These are phyloP conservation scores for Caenorhabditis zanzibari DNA, from an alignment of 2,888 invertebrate genomes.

Conservation along the genomic window DNA sequence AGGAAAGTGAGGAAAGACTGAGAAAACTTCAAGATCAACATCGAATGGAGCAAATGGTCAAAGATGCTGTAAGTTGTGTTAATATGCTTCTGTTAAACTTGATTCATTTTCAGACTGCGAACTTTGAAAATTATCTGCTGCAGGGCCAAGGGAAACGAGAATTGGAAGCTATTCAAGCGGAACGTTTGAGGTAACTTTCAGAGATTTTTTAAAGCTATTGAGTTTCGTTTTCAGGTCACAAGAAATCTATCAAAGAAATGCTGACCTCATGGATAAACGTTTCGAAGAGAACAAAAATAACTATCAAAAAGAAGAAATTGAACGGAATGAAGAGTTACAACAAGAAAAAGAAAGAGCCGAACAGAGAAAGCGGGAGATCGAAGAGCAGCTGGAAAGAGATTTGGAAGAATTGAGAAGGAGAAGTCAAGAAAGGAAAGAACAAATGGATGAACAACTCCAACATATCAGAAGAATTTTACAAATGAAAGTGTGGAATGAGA, in stretches of 20 bases:
- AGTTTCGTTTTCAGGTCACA: not conserved
- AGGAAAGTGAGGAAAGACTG: not conserved
- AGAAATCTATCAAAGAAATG: not conserved
- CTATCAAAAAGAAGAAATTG: not conserved
- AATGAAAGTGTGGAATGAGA: slow-evolving; percentile 27
- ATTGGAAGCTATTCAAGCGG: slow-evolving; percentile 2
- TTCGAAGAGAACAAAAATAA: not conserved
- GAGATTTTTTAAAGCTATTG: not conserved
- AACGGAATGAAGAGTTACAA: slow-evolving; percentile 1
- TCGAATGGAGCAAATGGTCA: not conserved
- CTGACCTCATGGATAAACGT: not conserved
- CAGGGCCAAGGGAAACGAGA: not conserved
- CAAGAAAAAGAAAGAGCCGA: slow-evolving; percentile 6
- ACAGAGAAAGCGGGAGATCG: slow-evolving; percentile 18
- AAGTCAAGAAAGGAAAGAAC: slow-evolving; percentile 5
- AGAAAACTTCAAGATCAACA: not conserved
- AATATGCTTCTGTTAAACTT: not conserved
- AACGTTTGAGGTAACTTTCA: not conserved
- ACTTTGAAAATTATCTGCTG: not conserved
- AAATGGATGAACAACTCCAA: slow-evolving; percentile 25
- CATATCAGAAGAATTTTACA: slow-evolving; percentile 4
- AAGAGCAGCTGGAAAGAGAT: slow-evolving; percentile 4
- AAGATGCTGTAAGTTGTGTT: not conserved
- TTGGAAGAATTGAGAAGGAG: slow-evolving; percentile 22
- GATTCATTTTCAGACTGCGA: slow-evolving; percentile 2